Conservation (phyloP, 1,140 invertebrate genomes). For the Hermetia illucens region DNA sequence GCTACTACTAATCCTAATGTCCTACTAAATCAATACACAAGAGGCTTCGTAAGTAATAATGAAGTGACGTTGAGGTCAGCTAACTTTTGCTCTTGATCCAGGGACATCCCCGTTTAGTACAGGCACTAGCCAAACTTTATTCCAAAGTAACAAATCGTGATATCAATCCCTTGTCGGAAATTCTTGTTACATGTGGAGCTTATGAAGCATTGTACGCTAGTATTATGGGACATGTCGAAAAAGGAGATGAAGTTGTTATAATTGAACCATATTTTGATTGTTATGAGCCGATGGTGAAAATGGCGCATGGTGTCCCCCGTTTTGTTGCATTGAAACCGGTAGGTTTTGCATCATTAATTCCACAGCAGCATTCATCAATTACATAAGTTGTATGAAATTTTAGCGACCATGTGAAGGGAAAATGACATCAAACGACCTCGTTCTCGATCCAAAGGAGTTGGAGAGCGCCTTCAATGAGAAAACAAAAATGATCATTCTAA, state of each 20-base stretch:
- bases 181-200: constrained; percentile 81
- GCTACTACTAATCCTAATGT: constrained; percentile 53
- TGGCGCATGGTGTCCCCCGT: constrained; percentile 71
- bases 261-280: constrained; percentile 98
- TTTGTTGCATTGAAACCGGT: constrained; percentile 80
- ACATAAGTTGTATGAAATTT: constrained; percentile 2
- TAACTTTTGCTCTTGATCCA: constrained; percentile 40
- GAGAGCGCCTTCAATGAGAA: constrained; percentile 69
- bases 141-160: constrained; percentile 55
- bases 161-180: constrained; percentile 69
- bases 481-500: constrained; percentile 92
- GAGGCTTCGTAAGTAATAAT: constrained; percentile 56
- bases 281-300: constrained; percentile 86
- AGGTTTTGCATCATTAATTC: constrained; percentile 18
- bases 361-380: neutral
- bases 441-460: constrained; percentile 71
- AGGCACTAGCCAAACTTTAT: constrained; percentile 73
- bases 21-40: constrained; percentile 81
- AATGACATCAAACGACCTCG: constrained; percentile 71
- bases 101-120: constrained; percentile 84
- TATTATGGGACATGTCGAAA: constrained; percentile 71
- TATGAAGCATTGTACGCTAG: constrained; percentile 82
- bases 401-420: constrained; percentile 11
- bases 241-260: constrained; percentile 87
- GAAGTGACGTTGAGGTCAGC: too few species aligned